Conservation (phyloP, 2,797 vertebrate genomes). For the Myiotriccus ornatus region DNA sequence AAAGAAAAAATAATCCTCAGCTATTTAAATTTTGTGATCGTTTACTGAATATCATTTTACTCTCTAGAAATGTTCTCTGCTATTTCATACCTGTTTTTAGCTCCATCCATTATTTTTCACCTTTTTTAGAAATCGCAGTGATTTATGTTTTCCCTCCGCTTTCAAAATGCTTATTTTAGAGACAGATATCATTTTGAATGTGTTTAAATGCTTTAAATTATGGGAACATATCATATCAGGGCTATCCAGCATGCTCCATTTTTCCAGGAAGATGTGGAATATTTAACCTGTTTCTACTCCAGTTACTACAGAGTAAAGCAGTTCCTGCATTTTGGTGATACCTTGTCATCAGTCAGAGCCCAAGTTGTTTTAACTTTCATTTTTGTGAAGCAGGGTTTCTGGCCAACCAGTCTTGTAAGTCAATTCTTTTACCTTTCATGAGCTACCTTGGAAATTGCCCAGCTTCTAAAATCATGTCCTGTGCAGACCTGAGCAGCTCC, state of each 20-base stretch:
- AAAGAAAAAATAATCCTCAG: background rate
- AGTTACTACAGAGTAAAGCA: background rate
- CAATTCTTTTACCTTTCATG: background rate
- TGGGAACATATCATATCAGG: background rate
- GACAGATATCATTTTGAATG: conserved; percentile 3
- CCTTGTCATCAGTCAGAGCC: background rate
- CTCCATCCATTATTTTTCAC: background rate
- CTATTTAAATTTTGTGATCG: background rate
- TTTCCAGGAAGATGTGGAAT: background rate
- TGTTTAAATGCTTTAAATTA: background rate
- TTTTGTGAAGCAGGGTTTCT: background rate
- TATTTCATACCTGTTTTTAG: background rate
- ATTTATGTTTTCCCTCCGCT: conserved; percentile 30
- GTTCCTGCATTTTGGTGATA: background rate
- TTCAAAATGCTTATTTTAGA: background rate
- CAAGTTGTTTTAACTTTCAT: background rate
- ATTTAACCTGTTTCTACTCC: background rate
- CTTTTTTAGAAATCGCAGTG: background rate
- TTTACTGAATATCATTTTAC: background rate
- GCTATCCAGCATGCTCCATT: background rate
- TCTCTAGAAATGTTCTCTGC: background rate
- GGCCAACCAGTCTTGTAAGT: background rate
- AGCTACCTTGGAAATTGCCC: background rate
- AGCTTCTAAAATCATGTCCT: background rate
- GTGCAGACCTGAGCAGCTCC: background rate